A percentile compares a stretch with the other conserved stretches of the same genome.
Conservation (phyloP, 2,797 vertebrate genomes). For the Diceros bicornis region DNA sequence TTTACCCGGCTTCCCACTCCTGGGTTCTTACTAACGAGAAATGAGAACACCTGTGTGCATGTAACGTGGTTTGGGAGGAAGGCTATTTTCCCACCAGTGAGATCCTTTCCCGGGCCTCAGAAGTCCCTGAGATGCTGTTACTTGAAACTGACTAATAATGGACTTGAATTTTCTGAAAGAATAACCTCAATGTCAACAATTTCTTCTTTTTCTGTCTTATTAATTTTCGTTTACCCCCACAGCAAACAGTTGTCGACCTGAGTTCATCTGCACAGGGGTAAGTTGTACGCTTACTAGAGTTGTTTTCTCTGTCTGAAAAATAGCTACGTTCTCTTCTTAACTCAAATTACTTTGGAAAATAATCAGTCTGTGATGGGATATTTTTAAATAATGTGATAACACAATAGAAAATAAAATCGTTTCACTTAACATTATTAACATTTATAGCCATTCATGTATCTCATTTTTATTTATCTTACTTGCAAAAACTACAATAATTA, state of each 20-base stretch:
- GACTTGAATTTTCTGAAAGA: background rate
- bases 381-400: background rate
- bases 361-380: background rate
- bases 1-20: background rate
- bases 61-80: background rate
- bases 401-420: no score
- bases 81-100: accelerated
- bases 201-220: background rate
- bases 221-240: background rate
- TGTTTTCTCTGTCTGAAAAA: background rate
- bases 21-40: background rate
- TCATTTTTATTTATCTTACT: background rate
- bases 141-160: accelerated
- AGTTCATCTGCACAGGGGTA: accelerated
- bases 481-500: background rate
- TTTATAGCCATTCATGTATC: background rate
- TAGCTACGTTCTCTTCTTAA: background rate
- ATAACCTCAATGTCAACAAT: accelerated
- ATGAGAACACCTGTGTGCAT: background rate
- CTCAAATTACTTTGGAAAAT: background rate
- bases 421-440: background rate
- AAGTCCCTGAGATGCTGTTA: no score
- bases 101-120: background rate
- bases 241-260: accelerated
- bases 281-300: background rate